These are phyloP conservation scores for Ruditapes philippinarum DNA, from an alignment of 1,140 invertebrate species.

Conservation along the genomic window DNA sequence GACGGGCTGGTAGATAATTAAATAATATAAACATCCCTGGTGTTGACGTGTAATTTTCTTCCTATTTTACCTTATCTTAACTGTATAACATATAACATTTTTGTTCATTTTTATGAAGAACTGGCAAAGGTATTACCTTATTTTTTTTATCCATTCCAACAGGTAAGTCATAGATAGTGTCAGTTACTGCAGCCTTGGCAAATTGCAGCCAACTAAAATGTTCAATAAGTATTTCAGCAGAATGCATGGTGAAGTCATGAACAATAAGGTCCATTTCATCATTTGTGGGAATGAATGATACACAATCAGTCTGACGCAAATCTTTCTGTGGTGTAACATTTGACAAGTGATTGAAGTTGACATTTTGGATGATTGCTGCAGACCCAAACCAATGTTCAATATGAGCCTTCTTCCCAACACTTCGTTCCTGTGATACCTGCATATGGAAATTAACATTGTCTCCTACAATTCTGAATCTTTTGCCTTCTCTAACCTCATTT, in stretches of 20 bases:
- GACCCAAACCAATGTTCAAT: conserved; percentile 57
- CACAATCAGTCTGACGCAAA: background rate
- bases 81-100: too few species aligned
- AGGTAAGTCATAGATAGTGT: conserved; percentile 5
- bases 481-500: background rate
- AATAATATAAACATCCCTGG: too few species aligned
- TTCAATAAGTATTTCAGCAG: conserved; percentile 22
- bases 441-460: conserved; percentile 56
- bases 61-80: too few species aligned
- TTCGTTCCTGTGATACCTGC: background rate
- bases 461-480: conserved; percentile 30
- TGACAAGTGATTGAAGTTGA: background rate
- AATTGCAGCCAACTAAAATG: conserved; percentile 45
- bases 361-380: conserved; percentile 26
- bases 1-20: too few species aligned
- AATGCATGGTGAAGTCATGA: conserved; percentile 3
- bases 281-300: background rate
- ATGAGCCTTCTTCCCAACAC: conserved; percentile 2
- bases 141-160: background rate
- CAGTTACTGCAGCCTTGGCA: background rate
- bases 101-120: conserved; percentile 66
- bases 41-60: too few species aligned
- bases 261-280: conserved; percentile 2
- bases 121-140: conserved; percentile 62
- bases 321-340: background rate